These are phyloP conservation scores for Gorsachius magnificus DNA, from an alignment of 2,797 vertebrate species.

Conservation along the genomic window DNA sequence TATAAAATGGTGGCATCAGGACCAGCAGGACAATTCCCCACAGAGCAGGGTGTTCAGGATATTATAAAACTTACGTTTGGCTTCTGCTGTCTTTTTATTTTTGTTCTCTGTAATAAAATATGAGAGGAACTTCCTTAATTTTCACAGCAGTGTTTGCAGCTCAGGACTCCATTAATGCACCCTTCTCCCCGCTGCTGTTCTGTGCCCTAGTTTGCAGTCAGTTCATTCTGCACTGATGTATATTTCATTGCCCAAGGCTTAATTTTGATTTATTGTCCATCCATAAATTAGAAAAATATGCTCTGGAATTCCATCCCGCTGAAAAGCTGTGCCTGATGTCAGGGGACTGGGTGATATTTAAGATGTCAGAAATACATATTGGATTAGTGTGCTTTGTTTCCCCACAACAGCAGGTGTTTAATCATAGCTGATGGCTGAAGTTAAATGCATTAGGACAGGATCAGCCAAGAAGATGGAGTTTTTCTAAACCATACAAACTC, in stretches of 20 bases:
- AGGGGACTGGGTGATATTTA: conserved; percentile 99
- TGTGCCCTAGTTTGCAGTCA: conserved; percentile 93
- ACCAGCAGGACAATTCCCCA: background rate
- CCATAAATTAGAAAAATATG: conserved; percentile 99
- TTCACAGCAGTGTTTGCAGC: conserved; percentile 68
- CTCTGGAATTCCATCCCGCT: conserved; percentile 97
- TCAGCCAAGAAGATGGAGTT: conserved; percentile 90
- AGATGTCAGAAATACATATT: conserved; percentile 99
- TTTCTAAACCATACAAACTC: conserved; percentile 87
- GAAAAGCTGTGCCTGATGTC: conserved; percentile 94
- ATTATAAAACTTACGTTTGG: background rate
- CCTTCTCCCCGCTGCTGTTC: conserved; percentile 83
- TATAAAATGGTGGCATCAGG: background rate
- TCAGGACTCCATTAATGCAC: conserved; percentile 82
- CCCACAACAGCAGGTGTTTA: conserved; percentile 99
- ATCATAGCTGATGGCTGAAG: conserved; percentile 99
- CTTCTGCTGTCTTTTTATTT: conserved; percentile 30
- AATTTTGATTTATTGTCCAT: conserved; percentile 99
- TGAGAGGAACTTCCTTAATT: conserved; percentile 73
- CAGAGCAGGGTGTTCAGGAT: background rate
- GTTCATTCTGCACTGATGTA: conserved; percentile 95
- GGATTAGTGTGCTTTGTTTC: conserved; percentile 99
- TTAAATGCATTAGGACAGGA: conserved; percentile 99
- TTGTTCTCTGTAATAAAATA: conserved; percentile 56
- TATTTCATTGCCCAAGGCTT: conserved; percentile 99